phyloP scores from a whole-genome alignment of 2,113 vertebrate genomes.

The Nansenia antarctica region DNA sequence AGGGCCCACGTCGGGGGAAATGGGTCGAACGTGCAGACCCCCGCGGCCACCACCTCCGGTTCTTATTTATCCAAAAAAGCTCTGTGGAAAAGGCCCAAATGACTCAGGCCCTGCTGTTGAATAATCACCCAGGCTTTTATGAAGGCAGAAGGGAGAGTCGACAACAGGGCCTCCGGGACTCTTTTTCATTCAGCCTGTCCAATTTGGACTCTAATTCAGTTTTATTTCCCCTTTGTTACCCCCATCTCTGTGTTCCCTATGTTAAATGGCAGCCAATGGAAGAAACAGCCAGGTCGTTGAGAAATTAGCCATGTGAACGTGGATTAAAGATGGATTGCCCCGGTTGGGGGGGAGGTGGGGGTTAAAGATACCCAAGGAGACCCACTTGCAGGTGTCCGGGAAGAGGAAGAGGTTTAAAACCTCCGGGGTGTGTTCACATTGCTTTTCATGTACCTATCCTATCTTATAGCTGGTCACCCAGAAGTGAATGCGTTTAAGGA shows the following conservation, averaged over 20 bases:
- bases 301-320: neutral
- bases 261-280: neutral
- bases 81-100: constrained; percentile 3
- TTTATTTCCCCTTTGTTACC: constrained; percentile 1
- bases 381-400: too few species aligned
- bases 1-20: neutral
- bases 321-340: too few species aligned
- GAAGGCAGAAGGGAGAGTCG: constrained; percentile 6
- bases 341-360: too few species aligned
- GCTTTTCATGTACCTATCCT: too few species aligned
- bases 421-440: too few species aligned
- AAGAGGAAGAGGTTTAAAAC: too few species aligned
- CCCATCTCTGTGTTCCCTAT: neutral
- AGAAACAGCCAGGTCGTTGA: neutral
- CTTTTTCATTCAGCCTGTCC: constrained; percentile 22
- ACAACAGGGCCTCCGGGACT: neutral
- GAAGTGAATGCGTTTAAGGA: constrained; percentile 14
- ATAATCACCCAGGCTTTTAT: constrained; percentile 25
- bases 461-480: constrained; percentile 19
- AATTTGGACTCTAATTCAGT: neutral
- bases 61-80: neutral
- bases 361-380: too few species aligned
- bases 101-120: constrained; percentile 26
- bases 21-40: constrained; percentile 2
- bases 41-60: constrained; percentile 6